These are phyloP conservation scores for Myxocyprinus asiaticus DNA, from an alignment of 2,113 vertebrate genomes.

Conservation along the genomic window DNA sequence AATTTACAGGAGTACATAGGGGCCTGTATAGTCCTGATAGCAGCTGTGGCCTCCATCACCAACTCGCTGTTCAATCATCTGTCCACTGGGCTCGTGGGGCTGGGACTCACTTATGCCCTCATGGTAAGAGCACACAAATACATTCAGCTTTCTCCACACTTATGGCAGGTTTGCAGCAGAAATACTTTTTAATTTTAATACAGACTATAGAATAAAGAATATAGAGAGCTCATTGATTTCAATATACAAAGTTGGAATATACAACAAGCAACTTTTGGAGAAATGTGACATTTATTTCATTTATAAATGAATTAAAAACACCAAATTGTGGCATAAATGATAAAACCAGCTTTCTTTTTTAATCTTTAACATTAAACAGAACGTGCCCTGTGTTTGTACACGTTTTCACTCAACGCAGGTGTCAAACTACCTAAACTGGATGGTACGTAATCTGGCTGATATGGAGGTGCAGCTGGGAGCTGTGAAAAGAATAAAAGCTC, in stretches of 20 bases:
- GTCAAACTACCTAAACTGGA: slow-evolving; percentile 99
- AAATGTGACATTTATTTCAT: no score
- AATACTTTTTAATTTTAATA: no score
- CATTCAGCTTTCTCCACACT: background rate
- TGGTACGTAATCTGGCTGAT: slow-evolving; percentile 98
- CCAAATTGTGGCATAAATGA: no score
- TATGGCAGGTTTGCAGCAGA: no score
- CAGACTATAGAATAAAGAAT: no score
- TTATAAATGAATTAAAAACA: no score
- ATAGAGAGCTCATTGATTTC: no score
- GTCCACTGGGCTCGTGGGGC: slow-evolving; percentile 90
- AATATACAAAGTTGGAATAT: no score
- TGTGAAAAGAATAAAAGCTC: slow-evolving; percentile 90
- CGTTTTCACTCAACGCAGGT: slow-evolving; percentile 67
- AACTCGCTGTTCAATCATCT: slow-evolving; percentile 84
- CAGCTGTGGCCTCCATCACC: slow-evolving; percentile 95
- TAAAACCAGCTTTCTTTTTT: no score
- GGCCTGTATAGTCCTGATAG: slow-evolving; percentile 93
- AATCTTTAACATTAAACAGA: background rate
- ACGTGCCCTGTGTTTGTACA: background rate
- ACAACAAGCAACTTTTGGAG: no score
- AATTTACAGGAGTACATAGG: slow-evolving; percentile 91
- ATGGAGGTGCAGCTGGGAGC: slow-evolving; percentile 98
- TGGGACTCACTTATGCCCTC: slow-evolving; percentile 94
- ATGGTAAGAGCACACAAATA: slow-evolving; percentile 77